phyloP scores from a whole-genome alignment of 2,797 vertebrate genomes.

The Micropoecilia bifurca region DNA sequence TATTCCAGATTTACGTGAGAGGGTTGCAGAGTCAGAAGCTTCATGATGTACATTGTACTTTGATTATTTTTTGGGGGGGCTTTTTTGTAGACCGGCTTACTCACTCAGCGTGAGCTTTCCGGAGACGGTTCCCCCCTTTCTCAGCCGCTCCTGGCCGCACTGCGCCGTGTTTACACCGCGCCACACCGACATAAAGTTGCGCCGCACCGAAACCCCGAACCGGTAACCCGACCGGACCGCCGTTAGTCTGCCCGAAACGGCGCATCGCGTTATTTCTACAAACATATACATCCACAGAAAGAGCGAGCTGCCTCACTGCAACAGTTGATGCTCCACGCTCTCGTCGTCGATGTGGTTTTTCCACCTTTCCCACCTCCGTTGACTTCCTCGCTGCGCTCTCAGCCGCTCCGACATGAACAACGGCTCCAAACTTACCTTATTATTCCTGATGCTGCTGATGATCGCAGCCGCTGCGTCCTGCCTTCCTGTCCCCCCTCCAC shows the following conservation, averaged over 20 bases:
- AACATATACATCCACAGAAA: neutral
- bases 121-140: conserved; percentile 42
- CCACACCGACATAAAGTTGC: conserved; percentile 72
- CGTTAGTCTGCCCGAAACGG: neutral
- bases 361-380: conserved; percentile 5
- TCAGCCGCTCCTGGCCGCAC: conserved; percentile 71
- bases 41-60: neutral
- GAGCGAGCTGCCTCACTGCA: conserved; percentile 60
- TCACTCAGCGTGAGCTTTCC: conserved; percentile 1
- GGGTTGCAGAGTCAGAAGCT: neutral
- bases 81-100: neutral
- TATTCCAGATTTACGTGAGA: neutral
- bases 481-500: conserved; percentile 39
- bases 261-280: neutral
- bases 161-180: conserved; percentile 77
- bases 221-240: neutral
- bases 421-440: conserved; percentile 71
- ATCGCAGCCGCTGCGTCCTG: conserved; percentile 47
- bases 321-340: conserved; percentile 78
- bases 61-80: neutral
- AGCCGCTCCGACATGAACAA: conserved; percentile 11
- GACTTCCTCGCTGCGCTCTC: conserved; percentile 26
- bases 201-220: conserved; percentile 27
- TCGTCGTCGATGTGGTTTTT: conserved; percentile 11
- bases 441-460: conserved; percentile 30